Evolutionary conservation across 30 jellyfish, hydroid and myxozoan genomes (phyloP).

Genomic region (Hydractinia echinata): DNA sequence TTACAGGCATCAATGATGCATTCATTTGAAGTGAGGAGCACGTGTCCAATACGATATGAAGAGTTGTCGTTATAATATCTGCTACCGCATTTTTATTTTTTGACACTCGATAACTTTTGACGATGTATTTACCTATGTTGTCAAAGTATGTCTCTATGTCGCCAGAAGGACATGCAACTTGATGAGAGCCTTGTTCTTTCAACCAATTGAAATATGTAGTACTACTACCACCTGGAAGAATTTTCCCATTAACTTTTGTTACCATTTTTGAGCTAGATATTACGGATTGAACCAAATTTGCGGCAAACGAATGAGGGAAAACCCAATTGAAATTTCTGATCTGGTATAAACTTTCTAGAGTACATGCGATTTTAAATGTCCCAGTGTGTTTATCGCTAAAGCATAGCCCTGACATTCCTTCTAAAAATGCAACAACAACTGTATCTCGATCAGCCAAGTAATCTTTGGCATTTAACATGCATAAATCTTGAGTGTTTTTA

Average conservation of each 20-base stretch:
- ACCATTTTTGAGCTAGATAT: not conserved
- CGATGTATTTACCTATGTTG: not conserved
- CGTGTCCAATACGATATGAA: not conserved
- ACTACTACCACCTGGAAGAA: not conserved
- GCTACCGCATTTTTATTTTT: not conserved
- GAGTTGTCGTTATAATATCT: not conserved
- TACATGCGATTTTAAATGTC: too few relatives aligned
- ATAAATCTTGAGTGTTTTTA: too few relatives aligned
- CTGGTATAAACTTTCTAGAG: not conserved
- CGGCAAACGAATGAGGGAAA: not conserved
- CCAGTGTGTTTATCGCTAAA: too few relatives aligned
- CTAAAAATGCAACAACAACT: too few relatives aligned
- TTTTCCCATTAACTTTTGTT: not conserved
- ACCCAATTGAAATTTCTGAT: not conserved
- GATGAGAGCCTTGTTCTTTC: not conserved
- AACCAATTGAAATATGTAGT: not conserved
- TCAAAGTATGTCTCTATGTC: not conserved
- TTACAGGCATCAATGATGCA: not conserved
- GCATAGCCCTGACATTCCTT: too few relatives aligned
- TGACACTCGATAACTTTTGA: not conserved
- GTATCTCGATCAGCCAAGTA: too few relatives aligned
- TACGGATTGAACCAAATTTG: not conserved
- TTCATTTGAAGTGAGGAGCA: not conserved
- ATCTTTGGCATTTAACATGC: too few relatives aligned
- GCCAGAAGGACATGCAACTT: not conserved